Evolutionary conservation across 1,140 invertebrate species (phyloP).

Genomic region (Drosophila virilis): DNA sequence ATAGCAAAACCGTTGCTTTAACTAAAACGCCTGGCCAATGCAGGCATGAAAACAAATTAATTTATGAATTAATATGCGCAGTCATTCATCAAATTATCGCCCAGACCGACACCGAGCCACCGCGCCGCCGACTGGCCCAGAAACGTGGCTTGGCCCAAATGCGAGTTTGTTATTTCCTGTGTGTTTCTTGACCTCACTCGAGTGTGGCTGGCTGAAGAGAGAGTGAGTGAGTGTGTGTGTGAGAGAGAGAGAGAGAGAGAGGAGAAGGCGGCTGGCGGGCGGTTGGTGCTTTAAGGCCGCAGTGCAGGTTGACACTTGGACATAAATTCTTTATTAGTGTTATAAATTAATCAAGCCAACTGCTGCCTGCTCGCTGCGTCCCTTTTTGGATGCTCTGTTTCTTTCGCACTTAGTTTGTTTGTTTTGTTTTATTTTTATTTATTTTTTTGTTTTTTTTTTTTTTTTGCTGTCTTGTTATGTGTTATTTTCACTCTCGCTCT

Average conservation of each 20-base stretch:
- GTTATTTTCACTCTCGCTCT: constrained; percentile 33
- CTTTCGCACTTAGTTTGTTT: constrained; percentile 5
- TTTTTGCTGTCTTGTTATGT: constrained; percentile 30
- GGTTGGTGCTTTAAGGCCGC: constrained; percentile 51
- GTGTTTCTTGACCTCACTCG: constrained; percentile 68
- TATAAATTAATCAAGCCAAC: constrained; percentile 81
- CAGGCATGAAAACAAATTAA: constrained; percentile 70
- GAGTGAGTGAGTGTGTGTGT: too few species aligned
- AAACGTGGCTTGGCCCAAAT: constrained; percentile 14
- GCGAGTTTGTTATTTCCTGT: constrained; percentile 24
- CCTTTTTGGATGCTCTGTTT: not conserved
- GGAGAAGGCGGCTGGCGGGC: not conserved
- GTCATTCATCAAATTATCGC: constrained; percentile 77
- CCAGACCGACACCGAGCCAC: constrained; percentile 11
- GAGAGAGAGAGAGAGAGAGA: too few species aligned
- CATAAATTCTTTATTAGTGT: constrained; percentile 82
- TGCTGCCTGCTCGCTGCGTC: constrained; percentile 40
- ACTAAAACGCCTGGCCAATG: constrained; percentile 42
- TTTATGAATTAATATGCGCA: constrained; percentile 81
- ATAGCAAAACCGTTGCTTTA: not conserved
- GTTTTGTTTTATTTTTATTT: not conserved
- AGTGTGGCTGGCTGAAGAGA: not conserved
- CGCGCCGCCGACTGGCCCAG: not conserved
- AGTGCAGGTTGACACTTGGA: constrained; percentile 76
- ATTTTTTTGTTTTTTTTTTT: not conserved